Evolutionary conservation across 2,888 invertebrate species (phyloP), one percentile per base, ranked within the genome.

Genomic region (Isoperla grammatica): DNA sequence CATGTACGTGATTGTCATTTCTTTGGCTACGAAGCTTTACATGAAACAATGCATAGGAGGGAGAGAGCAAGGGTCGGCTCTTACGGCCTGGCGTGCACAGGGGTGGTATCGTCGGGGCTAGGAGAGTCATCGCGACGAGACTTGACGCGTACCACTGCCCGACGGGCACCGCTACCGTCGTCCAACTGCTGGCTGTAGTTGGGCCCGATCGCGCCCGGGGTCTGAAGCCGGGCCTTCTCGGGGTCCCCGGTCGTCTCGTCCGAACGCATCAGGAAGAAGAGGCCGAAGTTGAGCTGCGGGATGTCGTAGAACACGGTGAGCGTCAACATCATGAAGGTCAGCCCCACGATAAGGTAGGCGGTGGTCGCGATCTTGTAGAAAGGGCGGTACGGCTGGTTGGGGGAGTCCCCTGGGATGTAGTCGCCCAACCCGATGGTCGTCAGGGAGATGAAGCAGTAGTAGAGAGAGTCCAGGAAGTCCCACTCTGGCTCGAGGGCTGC

Each of bases 381-480:
- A 1, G 90, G 86, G 45, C 90, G 79, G 76, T 86, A 83, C n/a
- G 81, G 81, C 71, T 90, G 88, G 65, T 84, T 81, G 0, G 86
- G 83, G 9, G 83, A 79, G 71, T 92, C 91, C 0, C 90, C 90
- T 0, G 93, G 93, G 65, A 93, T 90, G 76, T 90, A 92, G 75
- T 94, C 94, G 0, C 93, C 93, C 2, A 94, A 79, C 12, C 93
- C 90, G 69, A 94, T 89, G 63, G 93, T 93, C 20, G 93, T 92
- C 65, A 94, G 77, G 12, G 92, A 92, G 68, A 94, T 89, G 77
- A 93, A 92, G 75, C 92, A 93, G 75, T 91, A 94, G 76, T 94
- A 94, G 70, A 94, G 81, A 0, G 92, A 87, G 76, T 94, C 94
- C 65, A 94, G 77, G 73, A 83, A 88, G 72, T 87, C 86, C 92